Conservation (phyloP, 2,113 vertebrate genomes). For the Dicerorhinus sumatrensis region DNA sequence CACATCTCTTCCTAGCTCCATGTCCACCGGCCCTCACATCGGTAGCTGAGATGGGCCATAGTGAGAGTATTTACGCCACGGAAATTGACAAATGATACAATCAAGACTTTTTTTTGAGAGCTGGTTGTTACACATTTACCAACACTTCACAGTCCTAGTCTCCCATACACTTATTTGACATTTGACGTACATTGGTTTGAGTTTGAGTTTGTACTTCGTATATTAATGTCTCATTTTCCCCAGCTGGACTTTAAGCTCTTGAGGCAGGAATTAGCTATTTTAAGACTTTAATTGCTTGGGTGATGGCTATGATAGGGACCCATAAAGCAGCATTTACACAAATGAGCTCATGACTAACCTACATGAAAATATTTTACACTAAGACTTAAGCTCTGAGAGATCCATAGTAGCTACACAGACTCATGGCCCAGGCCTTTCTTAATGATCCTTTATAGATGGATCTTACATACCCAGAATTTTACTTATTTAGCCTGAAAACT, state of each 20-base stretch:
- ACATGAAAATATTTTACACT: background rate
- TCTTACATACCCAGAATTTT: conserved; percentile 36
- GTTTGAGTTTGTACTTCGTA: conserved; percentile 30
- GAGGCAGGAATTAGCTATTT: background rate
- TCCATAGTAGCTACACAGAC: background rate
- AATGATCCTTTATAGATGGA: conserved; percentile 23
- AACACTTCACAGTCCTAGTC: background rate
- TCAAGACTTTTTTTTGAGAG: background rate
- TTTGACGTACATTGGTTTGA: background rate
- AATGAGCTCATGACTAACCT: background rate
- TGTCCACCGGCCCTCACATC: background rate
- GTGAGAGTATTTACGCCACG: background rate
- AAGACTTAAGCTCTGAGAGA: background rate
- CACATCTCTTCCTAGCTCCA: background rate
- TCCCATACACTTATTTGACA: background rate
- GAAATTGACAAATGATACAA: background rate
- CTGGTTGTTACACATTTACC: background rate
- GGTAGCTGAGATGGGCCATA: background rate
- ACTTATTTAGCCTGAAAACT: conserved; percentile 62
- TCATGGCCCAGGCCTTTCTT: background rate
- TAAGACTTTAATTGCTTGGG: conserved; percentile 26
- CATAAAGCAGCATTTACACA: background rate
- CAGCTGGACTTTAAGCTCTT: conserved; percentile 26
- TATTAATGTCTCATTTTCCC: background rate
- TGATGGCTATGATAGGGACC: background rate